phyloP scores from a whole-genome alignment of 2,888 invertebrate genomes.

The Mayetiola destructor region DNA sequence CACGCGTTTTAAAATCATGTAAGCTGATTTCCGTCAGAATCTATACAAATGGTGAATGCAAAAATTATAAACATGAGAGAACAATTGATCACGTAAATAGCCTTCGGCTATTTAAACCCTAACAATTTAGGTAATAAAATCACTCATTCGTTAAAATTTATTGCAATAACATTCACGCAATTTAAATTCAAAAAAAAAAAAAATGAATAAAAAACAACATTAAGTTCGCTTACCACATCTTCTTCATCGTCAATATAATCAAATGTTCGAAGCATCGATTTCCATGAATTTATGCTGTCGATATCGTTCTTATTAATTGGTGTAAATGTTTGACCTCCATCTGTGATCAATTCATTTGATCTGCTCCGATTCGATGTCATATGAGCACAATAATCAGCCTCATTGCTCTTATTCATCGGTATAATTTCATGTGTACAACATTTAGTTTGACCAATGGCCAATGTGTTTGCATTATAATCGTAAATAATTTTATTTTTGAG shows the following conservation, averaged over 20 bases:
- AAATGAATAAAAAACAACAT: too few species aligned
- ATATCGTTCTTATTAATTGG: slow-evolving; percentile 21
- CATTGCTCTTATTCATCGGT: background rate
- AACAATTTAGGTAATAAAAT: background rate
- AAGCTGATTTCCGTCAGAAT: background rate
- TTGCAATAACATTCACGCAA: background rate
- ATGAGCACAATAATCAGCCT: background rate
- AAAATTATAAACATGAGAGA: background rate
- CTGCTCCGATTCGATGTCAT: too few species aligned
- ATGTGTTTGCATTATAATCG: slow-evolving; percentile 23
- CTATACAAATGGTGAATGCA: too few species aligned
- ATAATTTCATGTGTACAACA: background rate
- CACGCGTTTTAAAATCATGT: background rate
- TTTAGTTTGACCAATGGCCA: too few species aligned
- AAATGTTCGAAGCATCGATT: slow-evolving; percentile 28
- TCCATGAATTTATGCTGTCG: slow-evolving; percentile 32
- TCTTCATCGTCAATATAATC: slow-evolving; percentile 34
- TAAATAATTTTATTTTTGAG: slow-evolving; percentile 30
- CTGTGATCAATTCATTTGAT: background rate
- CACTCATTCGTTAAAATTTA: background rate
- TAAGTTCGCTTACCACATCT: slow-evolving; percentile 35
- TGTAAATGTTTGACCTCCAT: too few species aligned
- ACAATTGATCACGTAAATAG: background rate
- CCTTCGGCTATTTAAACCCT: background rate
- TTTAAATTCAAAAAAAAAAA: background rate